Evolutionary conservation across 2,888 invertebrate genomes (phyloP).

Genomic region (Phyllotreta striolata): DNA sequence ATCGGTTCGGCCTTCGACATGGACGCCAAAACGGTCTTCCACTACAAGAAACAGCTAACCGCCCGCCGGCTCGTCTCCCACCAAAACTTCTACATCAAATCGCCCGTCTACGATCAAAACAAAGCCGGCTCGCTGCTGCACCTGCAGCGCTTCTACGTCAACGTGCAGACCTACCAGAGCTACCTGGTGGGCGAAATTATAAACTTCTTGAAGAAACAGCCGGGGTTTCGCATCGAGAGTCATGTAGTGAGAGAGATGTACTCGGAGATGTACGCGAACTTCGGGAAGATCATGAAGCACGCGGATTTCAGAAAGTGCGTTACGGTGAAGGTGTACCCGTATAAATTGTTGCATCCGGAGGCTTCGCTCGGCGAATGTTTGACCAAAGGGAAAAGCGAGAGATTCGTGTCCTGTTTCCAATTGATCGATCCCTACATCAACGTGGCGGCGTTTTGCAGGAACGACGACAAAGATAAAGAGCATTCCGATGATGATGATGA

Average conservation of each 20-base stretch:
- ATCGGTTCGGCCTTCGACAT: conserved; percentile 64
- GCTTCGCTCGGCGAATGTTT: conserved; percentile 65
- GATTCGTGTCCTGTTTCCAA: conserved; percentile 63
- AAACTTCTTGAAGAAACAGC: conserved; percentile 64
- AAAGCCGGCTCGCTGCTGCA: conserved; percentile 66
- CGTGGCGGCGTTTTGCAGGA: conserved; percentile 62
- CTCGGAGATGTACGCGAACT: conserved; percentile 44
- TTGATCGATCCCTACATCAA: conserved; percentile 67
- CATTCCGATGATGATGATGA: conserved; percentile 53
- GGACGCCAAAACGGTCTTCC: conserved; percentile 71
- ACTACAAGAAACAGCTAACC: conserved; percentile 70
- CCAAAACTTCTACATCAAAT: conserved; percentile 67
- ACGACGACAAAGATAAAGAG: conserved; percentile 61
- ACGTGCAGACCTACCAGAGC: conserved; percentile 65
- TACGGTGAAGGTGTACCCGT: conserved; percentile 61
- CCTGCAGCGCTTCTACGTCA: conserved; percentile 69
- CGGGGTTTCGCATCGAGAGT: conserved; percentile 64
- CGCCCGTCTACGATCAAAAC: conserved; percentile 57
- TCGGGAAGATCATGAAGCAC: conserved; percentile 64
- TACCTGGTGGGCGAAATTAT: conserved; percentile 66
- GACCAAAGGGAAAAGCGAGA: conserved; percentile 63
- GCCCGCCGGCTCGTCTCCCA: conserved; percentile 68
- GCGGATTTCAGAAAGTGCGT: conserved; percentile 64
- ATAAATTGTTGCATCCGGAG: conserved; percentile 67
- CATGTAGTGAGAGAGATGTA: conserved; percentile 62